Conservation (phyloP, 2,888 invertebrate species). For the Ernsta delagoae region DNA sequence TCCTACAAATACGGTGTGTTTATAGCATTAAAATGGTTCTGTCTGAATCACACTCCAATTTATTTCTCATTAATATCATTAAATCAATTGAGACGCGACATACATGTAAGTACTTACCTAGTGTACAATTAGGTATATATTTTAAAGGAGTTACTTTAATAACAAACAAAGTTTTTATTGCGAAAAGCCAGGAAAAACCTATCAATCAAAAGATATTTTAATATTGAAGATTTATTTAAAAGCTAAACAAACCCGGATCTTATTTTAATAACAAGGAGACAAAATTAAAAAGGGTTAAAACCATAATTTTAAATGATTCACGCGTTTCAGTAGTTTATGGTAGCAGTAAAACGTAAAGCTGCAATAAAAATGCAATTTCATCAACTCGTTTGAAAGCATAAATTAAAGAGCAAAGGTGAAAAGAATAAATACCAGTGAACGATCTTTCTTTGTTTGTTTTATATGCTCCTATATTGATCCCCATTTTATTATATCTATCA, state of each 20-base stretch:
- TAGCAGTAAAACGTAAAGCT: slow-evolving; percentile 21
- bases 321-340: slow-evolving; percentile 26
- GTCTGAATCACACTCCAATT: slow-evolving; percentile 46
- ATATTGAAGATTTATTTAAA: too few species aligned
- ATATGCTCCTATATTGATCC: background rate
- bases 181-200: too few species aligned
- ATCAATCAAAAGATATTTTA: too few species aligned
- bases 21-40: too few species aligned
- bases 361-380: slow-evolving; percentile 36
- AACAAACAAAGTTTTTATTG: background rate
- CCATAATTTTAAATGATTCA: slow-evolving; percentile 18
- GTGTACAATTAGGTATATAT: too few species aligned
- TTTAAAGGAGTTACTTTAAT: slow-evolving; percentile 25
- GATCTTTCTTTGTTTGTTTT: slow-evolving; percentile 1
- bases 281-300: background rate
- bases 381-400: slow-evolving; percentile 29
- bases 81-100: slow-evolving; percentile 46
- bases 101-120: background rate
- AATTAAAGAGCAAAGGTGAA: slow-evolving; percentile 32
- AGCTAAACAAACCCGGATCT: too few species aligned
- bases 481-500: too few species aligned
- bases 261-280: too few species aligned
- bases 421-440: slow-evolving; percentile 24
- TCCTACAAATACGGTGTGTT: too few species aligned
- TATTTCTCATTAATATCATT: slow-evolving; percentile 48